These are phyloP conservation scores for Drosophila parabipectinata DNA, from an alignment of 1,140 invertebrate species.

Conservation along the genomic window DNA sequence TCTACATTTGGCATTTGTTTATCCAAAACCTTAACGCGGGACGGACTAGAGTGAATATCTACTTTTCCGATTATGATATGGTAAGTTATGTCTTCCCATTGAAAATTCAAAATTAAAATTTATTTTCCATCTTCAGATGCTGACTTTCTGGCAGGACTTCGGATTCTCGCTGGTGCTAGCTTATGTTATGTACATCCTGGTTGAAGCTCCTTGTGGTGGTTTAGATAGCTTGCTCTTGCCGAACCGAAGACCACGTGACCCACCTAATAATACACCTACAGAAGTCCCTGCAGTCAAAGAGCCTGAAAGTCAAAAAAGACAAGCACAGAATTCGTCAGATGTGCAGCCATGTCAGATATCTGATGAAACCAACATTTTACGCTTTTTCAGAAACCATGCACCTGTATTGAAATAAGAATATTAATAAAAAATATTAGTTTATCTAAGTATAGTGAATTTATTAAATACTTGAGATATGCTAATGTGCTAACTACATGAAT, in stretches of 20 bases:
- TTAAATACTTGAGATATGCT: neutral
- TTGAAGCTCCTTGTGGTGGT: conserved; percentile 50
- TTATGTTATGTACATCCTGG: conserved; percentile 41
- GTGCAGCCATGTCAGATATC: too few relatives aligned
- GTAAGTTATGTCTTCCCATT: too few relatives aligned
- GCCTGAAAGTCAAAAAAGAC: too few relatives aligned
- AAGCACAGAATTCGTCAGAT: too few relatives aligned
- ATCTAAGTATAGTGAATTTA: too few relatives aligned
- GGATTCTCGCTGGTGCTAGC: conserved; percentile 49
- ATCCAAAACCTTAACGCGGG: conserved; percentile 55
- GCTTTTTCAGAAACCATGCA: too few relatives aligned
- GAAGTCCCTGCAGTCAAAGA: too few relatives aligned
- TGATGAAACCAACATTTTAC: too few relatives aligned
- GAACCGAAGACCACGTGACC: conserved; percentile 21
- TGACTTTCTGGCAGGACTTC: conserved; percentile 59
- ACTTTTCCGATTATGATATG: conserved; percentile 64
- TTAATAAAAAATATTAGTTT: too few relatives aligned
- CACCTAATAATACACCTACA: too few relatives aligned
- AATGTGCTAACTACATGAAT: conserved; percentile 15
- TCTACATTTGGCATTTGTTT: conserved; percentile 85
- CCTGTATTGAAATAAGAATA: too few relatives aligned
- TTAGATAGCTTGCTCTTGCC: conserved; percentile 42
- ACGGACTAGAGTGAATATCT: conserved; percentile 45
- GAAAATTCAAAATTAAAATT: neutral
- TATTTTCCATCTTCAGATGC: conserved; percentile 13